Percentiles rank a stretch among this genome's conserved stretches.
These are phyloP conservation scores for Pollenia amentaria DNA, from an alignment of 2,888 invertebrate genomes.

Conservation along the genomic window DNA sequence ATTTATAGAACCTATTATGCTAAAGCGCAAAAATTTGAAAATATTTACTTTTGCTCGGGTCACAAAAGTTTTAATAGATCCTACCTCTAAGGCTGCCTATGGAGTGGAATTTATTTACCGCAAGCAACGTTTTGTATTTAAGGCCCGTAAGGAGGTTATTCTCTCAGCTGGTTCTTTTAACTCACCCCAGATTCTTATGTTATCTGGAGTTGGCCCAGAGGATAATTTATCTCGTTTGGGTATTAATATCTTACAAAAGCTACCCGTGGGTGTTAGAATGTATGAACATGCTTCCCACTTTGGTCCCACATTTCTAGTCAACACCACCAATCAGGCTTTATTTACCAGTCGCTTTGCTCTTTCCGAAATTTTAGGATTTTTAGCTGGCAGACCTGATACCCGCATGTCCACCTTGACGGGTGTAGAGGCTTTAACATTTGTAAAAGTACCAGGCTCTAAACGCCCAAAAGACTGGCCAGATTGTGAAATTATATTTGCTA, in stretches of 20 bases:
- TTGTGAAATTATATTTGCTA: conserved; percentile 88
- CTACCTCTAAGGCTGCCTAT: conserved; percentile 86
- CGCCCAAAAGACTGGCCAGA: conserved; percentile 86
- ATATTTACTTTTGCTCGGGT: conserved; percentile 87
- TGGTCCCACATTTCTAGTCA: conserved; percentile 83
- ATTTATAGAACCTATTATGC: conserved; percentile 86
- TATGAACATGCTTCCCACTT: conserved; percentile 85
- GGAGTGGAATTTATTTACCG: conserved; percentile 88
- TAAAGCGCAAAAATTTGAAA: conserved; percentile 87
- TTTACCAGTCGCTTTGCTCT: conserved; percentile 65
- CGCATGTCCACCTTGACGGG: conserved; percentile 86
- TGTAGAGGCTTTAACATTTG: conserved; percentile 88
- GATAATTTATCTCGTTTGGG: conserved; percentile 85
- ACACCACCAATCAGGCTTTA: conserved; percentile 80
- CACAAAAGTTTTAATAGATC: conserved; percentile 88
- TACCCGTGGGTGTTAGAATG: conserved; percentile 88
- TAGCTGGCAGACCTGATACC: conserved; percentile 86
- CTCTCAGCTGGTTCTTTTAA: conserved; percentile 93
- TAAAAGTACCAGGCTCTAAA: conserved; percentile 85
- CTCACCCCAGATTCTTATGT: conserved; percentile 93
- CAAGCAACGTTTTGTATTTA: conserved; percentile 84
- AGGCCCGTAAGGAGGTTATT: conserved; percentile 91
- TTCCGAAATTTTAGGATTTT: conserved; percentile 83
- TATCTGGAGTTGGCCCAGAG: conserved; percentile 89
- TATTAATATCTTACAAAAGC: conserved; percentile 86